Base-by-base conservation (phyloP, 2,888 invertebrate species). In the Dichetophora obliterata region DNA sequence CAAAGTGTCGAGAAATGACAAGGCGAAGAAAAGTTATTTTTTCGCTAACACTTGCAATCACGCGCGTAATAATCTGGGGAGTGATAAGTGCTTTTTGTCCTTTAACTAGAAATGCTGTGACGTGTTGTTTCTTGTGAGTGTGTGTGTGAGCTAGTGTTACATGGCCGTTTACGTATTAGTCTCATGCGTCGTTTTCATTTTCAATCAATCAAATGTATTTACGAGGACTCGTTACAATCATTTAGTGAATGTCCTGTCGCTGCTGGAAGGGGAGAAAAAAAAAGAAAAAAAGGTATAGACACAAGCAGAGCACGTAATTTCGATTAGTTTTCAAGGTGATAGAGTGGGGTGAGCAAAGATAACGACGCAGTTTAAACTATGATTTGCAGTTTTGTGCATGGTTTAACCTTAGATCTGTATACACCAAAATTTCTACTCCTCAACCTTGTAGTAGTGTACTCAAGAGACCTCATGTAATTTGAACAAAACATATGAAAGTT, bases 281-380 rank as follows among this genome's bases (percentile, higher is more conserved):
- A 37, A 6, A 37, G 31, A 37, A 37, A 37, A 43, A 11, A 11
- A 43, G 14, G 14, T 6, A 11, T 14, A 1, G 43, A 43, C 43
- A 73, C 80, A 80, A 82, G 82, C 82, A 77, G 75, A 82, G 85
- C 86, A 86, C 86, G 86, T 86, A 85, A 83, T 86, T 84, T 83
- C 83, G 83, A 82, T 86, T 85, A 83, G 83, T 48, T 68, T 37
- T 65, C n/a, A 34, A 31, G 63, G 31, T 22, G 24, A 2, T n/a
- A 31, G 34, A 1, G n/a, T 2, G 31, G 16, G 4, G 34, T 27
- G 16, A 11, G 34, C 16, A 16, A n/a, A 0, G 6, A 9, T 2
- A 54, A 31, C 16, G 63, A 31, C n/a, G 34, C 63, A 34, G 9
- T 37, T 65, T 34, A 31, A 54, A 19, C 6, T 1, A 54, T 22